Evolutionary conservation across 2,113 vertebrate species (phyloP), one percentile per base, ranked within the genome.

Genomic region (Carassius carassius): DNA sequence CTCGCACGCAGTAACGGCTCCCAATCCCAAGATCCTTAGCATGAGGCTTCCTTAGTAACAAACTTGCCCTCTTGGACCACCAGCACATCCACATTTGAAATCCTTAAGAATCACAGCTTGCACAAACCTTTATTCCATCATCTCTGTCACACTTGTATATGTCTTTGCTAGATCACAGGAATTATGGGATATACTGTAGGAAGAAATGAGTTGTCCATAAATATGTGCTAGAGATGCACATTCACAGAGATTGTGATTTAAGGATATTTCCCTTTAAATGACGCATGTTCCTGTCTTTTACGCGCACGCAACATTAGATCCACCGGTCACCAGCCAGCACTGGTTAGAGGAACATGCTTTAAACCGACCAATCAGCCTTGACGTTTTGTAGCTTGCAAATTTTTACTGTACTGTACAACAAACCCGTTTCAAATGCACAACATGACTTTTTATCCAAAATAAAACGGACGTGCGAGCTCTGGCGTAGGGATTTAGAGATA

Each of bases 331-430:
- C 80, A 76, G 73, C 62, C 87, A 81, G 72, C 72, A 83, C 65
- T 54, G 41, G 51, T 41, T 7, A 84, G 86, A 81, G 84, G 76
- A 84, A 83, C 67, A 72, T 90, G 86, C 32, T 56, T 85, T 90
- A 70, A 73, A 29, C 85, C 84, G 85, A 88, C 82, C 78, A 89
- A 89, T 84, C 65, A 85, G 78, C 90, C 90, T 87, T 90, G 70
- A 85, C 47, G 86, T 84, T 89, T 90, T 89, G 82, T 79, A 89
- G 87, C 90, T 78, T 84, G 90, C 90, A 88, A 84, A 90, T 90
- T 91, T 90, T 91, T 92, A 90, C 90, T 89, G 88, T 92, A 90
- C 90, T 89, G 88, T 87, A 85, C 84, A 82, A 83, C 84, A 84
- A 84, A 25, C 80, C 54, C 65, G 65, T 80, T 83, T 89, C 54